Evolutionary conservation across 2,888 invertebrate species (phyloP), one percentile per base, ranked within the genome.

Genomic region (Tenthredo notha): DNA sequence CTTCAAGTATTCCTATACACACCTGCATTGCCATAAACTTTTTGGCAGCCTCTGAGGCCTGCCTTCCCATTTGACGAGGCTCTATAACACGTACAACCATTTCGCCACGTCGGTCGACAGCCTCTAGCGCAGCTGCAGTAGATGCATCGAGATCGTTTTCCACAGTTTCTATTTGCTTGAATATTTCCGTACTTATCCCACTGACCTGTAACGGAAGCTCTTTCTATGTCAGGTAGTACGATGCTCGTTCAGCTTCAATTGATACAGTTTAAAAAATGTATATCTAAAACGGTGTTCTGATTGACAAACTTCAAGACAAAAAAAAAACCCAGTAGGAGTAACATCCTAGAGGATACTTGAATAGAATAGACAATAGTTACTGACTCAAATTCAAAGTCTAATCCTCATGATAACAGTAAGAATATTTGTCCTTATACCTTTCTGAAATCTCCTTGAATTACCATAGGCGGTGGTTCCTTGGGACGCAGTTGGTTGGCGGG

Each of bases 91-190:
- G 96, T 87, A 98, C 98, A 91, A 98, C 97, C 98, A 98, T 98
- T 95, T 98, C 98, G 91, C 98, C 98, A 90, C 98, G 96, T 90
- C 98, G 95, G 94, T 98, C 98, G 94, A 98, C 98, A 92, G 97
- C 97, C 95, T 98, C 98, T 94, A 98, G 95, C 89, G 98, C 98
- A 90, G 98, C 98, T 88, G 98, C 98, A 89, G 98, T 98, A 91
- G 98, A 97, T 89, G 98, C 97, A 94, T 98, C 98, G 94, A 98
- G 98, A 94, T 98, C 98, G 94, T 98, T 98, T 94, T 98, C 98
- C 90, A 98, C 97, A 92, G 98, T 97, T 95, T 98, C 98, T 96
- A 98, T 98, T 96, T 98, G 98, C 92, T 98, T 97, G 95, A 98
- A 98, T 94, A 98, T 98, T 95, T 98, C 98, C 93, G 97, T 98